Base-by-base conservation (phyloP, 2,888 invertebrate species). In the Temnothorax rugatulus region DNA sequence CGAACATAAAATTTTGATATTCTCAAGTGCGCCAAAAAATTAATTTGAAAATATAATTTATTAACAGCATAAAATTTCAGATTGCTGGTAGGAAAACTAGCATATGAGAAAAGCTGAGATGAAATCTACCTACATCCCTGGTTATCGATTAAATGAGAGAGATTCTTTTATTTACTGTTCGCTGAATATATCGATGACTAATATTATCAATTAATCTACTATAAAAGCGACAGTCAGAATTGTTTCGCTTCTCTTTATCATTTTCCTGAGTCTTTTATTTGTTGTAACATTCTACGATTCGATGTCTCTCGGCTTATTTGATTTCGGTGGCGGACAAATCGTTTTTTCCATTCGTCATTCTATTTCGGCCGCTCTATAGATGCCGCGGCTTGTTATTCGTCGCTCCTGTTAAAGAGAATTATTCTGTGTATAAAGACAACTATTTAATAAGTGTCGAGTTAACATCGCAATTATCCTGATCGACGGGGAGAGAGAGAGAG, bases 361-460 rank as follows among this genome's bases (percentile, higher is more conserved):
- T 64, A 50, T 50, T 38, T 57, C 41, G 4, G 25, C 38, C 13
- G 11, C 0, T 18, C n/a, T 41, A 18, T 13, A 15, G 25, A 21
- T 4, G 11, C 15, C 15, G 4, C 11, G 38, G 18, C 13, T 8
- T 25, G 15, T 77, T 68, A 34, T 29, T 29, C n/a, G 1, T 44
- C 21, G 13, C 4, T 57, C 13, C 41, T 21, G 21, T 64, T 25
- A 64, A 38, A 4, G 9, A 21, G 44, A 34, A 57, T 79, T 68
- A 68, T 44, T 21, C 21, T 38, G 2, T 41, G 3, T 3, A 34
- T 47, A 47, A 79, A 69, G 59, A 69, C 21, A 69, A 57, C 5
- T 47, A 47, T 59, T 79, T 69, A 69, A 21, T 21, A 57, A 68
- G 29, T 41, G 52, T 66, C 18, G 41, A 52, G 25, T 21, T 18